Percentiles rank a stretch among this genome's conserved stretches.
Evolutionary conservation across 2,888 invertebrate species (phyloP).

Genomic region (Craniophora ligustri): DNA sequence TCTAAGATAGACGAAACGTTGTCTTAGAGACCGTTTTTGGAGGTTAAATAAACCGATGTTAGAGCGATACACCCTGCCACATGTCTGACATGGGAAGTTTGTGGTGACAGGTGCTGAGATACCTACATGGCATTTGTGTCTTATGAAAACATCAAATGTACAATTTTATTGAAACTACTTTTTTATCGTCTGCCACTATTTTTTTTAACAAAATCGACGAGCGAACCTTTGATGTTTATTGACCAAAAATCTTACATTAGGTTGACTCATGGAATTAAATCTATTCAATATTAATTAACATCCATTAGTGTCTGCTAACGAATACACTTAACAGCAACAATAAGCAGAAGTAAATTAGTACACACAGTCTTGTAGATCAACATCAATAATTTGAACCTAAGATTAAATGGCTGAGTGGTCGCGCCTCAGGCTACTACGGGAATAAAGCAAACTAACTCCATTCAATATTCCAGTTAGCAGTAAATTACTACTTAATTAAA

Average conservation of each 20-base stretch:
- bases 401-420: conserved; percentile 58
- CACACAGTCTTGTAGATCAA: conserved; percentile 32
- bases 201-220: background rate
- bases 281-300: conserved; percentile 26
- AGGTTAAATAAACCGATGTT: too few relatives aligned
- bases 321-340: conserved; percentile 25
- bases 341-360: conserved; percentile 33
- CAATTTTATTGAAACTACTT: too few relatives aligned
- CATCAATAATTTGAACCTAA: conserved; percentile 65
- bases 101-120: too few relatives aligned
- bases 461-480: conserved; percentile 68
- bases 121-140: too few relatives aligned
- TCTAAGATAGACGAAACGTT: too few relatives aligned
- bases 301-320: conserved; percentile 36
- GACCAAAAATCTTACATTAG: conserved; percentile 1
- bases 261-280: conserved; percentile 4
- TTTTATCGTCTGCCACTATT: background rate
- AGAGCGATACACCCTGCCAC: too few relatives aligned
- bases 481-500: conserved; percentile 77
- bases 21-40: too few relatives aligned
- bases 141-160: too few relatives aligned
- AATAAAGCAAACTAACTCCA: conserved; percentile 58
- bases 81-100: too few relatives aligned
- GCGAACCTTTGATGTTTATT: too few relatives aligned
- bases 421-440: conserved; percentile 56